Evolutionary conservation across 2,113 vertebrate species (phyloP).

Genomic region (Boulengeromyrus knoepffleri): DNA sequence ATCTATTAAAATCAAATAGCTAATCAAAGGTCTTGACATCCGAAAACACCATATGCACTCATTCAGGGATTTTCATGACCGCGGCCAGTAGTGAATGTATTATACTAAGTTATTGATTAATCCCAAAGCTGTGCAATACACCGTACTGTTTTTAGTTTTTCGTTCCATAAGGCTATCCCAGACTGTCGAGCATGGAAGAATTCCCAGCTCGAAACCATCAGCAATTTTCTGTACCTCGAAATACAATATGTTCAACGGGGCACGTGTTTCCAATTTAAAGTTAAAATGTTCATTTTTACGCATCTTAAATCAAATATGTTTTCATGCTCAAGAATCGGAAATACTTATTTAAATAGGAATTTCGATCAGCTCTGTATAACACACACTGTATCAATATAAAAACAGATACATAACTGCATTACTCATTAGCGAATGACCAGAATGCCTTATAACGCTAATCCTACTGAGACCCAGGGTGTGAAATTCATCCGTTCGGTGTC

Average conservation of each 20-base stretch:
- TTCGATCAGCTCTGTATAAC: background rate
- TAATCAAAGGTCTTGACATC: slow-evolving; percentile 57
- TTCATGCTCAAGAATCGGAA: background rate
- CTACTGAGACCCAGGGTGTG: background rate
- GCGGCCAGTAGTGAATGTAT: slow-evolving; percentile 52
- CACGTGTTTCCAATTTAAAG: slow-evolving; percentile 21
- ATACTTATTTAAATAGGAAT: background rate
- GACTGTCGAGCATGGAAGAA: slow-evolving; percentile 5
- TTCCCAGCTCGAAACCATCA: slow-evolving; percentile 20
- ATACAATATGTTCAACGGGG: background rate
- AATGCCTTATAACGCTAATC: background rate
- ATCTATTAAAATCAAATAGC: slow-evolving; percentile 51
- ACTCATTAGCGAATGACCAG: background rate
- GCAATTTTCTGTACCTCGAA: slow-evolving; percentile 9
- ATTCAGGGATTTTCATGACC: slow-evolving; percentile 60
- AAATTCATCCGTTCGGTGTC: background rate
- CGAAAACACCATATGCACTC: slow-evolving; percentile 61
- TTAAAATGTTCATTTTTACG: background rate
- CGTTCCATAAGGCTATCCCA: slow-evolving; percentile 44
- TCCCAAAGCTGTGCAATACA: slow-evolving; percentile 62
- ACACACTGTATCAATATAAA: background rate
- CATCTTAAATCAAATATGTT: background rate
- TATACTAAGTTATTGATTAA: slow-evolving; percentile 58
- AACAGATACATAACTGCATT: background rate
- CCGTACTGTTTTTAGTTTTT: slow-evolving; percentile 52